Base-by-base conservation (phyloP, 1,140 invertebrate species). In the Pseudomyrmex cubaensis region DNA sequence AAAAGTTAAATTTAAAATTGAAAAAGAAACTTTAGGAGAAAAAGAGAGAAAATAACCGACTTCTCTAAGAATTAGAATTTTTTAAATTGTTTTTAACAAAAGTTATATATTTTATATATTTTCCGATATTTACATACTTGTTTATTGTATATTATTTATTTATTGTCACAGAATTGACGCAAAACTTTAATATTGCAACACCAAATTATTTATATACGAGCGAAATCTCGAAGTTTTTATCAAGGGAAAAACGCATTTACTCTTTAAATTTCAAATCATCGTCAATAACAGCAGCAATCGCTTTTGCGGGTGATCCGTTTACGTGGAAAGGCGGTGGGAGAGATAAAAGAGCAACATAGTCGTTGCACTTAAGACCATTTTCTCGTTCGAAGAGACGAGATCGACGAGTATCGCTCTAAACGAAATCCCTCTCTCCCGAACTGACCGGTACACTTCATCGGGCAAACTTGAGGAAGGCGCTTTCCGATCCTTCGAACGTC, bases 301-400 rank as follows among this genome's bases (percentile, higher is more conserved):
- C 12, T 44, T 10, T 67, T 56, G 46, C 9, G 75, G 2, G 9
- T 17, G 35, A 78, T 78, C 5, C 25, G 64, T 70, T 56, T 70
- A 62, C 64, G 44, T 70, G 13, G 35, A n/a, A 12, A 25, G 17
- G 56, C 52, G 17, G 17, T 2, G 44, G 35, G 9, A 59, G 54
- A 57, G 63, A 83, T 57, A 76, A 66, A 61, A 61, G 64, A 46
- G 48, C n/a, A 56, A 35, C 64, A 72, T 50, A 20, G 76, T 70
- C 22, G 54, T 78, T 54, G 76, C 44, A 52, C 66, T 59, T 80
- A 50, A 80, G 66, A 80, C 66, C 66, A 80, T 80, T 80, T 78
- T 80, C 76, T 80, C 66, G 54, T 80, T 80, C 46, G 76, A 80
- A 54, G 9, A 15, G 3, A 44, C 15, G 54, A 76, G n/a, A 72